These are phyloP conservation scores for Paraescarpia echinospica DNA, from an alignment of 1,140 invertebrate genomes.

Conservation along the genomic window DNA sequence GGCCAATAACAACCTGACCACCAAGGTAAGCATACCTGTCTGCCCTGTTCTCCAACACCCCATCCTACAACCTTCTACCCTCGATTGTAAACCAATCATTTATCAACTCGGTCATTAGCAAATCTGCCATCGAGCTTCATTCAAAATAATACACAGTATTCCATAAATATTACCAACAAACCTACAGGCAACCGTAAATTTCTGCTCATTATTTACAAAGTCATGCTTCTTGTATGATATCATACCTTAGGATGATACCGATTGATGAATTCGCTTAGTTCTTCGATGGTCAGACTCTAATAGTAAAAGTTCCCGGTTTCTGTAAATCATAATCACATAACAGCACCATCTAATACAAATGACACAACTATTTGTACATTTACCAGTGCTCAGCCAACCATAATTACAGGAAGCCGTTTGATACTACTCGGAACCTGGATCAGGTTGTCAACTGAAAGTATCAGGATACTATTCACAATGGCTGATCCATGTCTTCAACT, in stretches of 20 bases:
- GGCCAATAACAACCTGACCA: not conserved
- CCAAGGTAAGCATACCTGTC: not conserved
- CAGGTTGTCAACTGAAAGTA: no score
- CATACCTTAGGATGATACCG: not conserved
- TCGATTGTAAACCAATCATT: not conserved
- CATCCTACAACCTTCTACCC: not conserved
- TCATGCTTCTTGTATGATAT: not conserved
- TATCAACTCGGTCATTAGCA: not conserved
- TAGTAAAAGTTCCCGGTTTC: no score
- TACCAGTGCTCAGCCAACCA: not conserved
- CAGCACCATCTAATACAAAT: not conserved
- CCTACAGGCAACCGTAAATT: not conserved
- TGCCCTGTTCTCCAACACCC: not conserved
- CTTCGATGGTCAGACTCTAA: no score
- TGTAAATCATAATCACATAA: not conserved
- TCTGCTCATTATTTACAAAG: not conserved
- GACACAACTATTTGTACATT: not conserved
- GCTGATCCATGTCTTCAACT: not conserved
- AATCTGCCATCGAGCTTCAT: not conserved
- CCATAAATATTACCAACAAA: not conserved
- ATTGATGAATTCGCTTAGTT: no score
- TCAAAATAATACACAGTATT: not conserved
- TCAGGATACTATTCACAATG: not conserved
- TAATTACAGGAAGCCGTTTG: not conserved
- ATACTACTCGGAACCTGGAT: no score